Percentiles rank a stretch among this genome's conserved stretches.
These are phyloP conservation scores for Sesamia inferens DNA, from an alignment of 2,888 invertebrate genomes.

Conservation along the genomic window DNA sequence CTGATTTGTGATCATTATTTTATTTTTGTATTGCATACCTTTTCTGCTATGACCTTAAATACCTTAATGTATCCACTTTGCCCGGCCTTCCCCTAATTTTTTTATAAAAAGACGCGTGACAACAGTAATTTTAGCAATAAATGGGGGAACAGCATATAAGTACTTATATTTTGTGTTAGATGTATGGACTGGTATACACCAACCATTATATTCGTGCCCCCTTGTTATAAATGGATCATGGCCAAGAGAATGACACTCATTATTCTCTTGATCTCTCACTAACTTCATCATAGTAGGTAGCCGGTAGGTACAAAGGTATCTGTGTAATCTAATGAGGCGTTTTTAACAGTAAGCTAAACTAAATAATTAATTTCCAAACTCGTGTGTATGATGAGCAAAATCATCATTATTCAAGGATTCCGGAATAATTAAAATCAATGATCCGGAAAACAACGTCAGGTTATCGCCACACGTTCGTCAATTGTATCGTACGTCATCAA, in stretches of 20 bases:
- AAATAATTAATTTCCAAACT: neutral
- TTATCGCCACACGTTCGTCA: constrained; percentile 24
- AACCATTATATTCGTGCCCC: neutral
- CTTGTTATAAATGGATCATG: constrained; percentile 10
- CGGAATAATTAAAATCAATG: constrained; percentile 18
- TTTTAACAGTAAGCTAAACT: neutral
- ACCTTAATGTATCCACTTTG: too few species aligned
- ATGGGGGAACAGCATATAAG: neutral
- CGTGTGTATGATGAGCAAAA: neutral
- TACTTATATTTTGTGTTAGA: constrained; percentile 1
- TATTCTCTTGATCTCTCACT: constrained; percentile 6
- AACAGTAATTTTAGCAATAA: neutral
- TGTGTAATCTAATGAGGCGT: neutral
- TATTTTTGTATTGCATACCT: too few species aligned
- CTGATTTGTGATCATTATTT: too few species aligned
- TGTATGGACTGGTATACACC: neutral
- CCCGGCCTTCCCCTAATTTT: neutral
- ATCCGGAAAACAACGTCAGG: constrained; percentile 42
- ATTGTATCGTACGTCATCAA: constrained; percentile 33
- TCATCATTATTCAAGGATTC: constrained; percentile 2
- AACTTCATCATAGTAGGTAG: neutral
- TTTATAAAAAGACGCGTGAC: neutral
- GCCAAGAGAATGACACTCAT: neutral
- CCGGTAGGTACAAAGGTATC: too few species aligned
- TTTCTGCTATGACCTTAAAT: too few species aligned